phyloP scores from a whole-genome alignment of 2,113 vertebrate genomes.

The Mastomys natalensis region DNA sequence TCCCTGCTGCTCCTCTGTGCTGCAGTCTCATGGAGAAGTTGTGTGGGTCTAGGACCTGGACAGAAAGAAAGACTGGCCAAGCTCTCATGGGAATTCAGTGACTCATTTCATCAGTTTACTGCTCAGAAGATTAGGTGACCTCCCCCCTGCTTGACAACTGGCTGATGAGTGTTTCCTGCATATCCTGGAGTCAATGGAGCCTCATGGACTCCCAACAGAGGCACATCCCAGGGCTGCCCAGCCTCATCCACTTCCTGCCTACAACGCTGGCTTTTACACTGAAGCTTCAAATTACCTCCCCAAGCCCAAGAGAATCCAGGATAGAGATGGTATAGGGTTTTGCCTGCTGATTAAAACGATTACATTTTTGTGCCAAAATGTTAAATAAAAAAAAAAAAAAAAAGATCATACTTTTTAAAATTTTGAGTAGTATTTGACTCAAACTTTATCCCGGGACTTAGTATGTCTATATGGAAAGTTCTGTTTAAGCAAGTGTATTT shows the following conservation, averaged over 20 bases:
- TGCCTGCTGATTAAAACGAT: background rate
- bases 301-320: background rate
- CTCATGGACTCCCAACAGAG: constrained; percentile 51
- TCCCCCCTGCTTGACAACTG: constrained; percentile 75
- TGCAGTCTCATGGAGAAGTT: background rate
- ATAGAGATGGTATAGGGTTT: background rate
- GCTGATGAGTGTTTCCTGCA: constrained; percentile 74
- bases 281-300: constrained; percentile 46
- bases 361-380: constrained; percentile 1
- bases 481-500: constrained; percentile 20
- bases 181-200: constrained; percentile 27
- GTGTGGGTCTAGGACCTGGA: background rate
- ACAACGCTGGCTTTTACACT: background rate
- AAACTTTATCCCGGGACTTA: background rate
- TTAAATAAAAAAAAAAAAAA: background rate
- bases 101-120: constrained; percentile 77
- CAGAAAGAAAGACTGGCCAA: constrained; percentile 62
- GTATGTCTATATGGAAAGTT: background rate
- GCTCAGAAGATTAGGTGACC: constrained; percentile 73
- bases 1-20: background rate
- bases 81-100: constrained; percentile 72
- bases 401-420: background rate
- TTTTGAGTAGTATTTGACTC: background rate
- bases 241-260: constrained; percentile 11
- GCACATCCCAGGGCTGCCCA: background rate